These are phyloP conservation scores for Hemibagrus guttatus DNA, from an alignment of 2,797 vertebrate genomes.

Conservation along the genomic window DNA sequence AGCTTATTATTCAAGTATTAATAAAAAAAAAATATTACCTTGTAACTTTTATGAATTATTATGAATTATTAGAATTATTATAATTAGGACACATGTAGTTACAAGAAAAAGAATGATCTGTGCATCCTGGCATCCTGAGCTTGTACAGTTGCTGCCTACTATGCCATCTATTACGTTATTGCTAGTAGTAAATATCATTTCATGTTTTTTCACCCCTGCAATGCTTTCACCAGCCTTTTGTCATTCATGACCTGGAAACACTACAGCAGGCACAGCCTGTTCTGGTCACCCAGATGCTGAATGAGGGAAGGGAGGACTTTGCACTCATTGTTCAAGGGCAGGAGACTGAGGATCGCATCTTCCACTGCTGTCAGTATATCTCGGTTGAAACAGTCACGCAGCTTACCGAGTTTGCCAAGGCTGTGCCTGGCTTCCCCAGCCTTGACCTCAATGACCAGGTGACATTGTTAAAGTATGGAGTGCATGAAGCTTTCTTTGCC, in stretches of 20 bases:
- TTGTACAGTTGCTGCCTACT: not conserved
- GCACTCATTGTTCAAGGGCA: conserved; percentile 77
- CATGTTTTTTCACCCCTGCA: conserved; percentile 7
- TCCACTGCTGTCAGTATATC: conserved; percentile 90
- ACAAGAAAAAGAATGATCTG: not conserved
- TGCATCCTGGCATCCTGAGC: not conserved
- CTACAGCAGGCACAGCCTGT: conserved; percentile 90
- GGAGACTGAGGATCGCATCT: conserved; percentile 88
- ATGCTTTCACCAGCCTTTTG: conserved; percentile 80
- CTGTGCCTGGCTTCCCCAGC: conserved; percentile 86
- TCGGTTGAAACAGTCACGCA: conserved; percentile 93
- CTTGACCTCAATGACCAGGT: conserved; percentile 94
- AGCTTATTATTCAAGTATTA: not conserved
- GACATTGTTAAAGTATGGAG: conserved; percentile 90
- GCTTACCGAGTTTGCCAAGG: conserved; percentile 94
- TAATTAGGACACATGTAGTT: not conserved
- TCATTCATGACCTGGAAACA: conserved; percentile 95
- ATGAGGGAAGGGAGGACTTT: conserved; percentile 59
- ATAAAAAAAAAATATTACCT: not conserved
- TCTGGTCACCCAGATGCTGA: conserved; percentile 80
- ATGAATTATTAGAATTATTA: no score
- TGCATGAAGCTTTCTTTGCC: conserved; percentile 93
- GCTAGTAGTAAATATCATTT: not conserved
- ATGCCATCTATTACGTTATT: not conserved
- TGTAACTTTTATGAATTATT: not conserved